Percentiles rank a stretch among this genome's conserved stretches.
These are phyloP conservation scores for Erpobdella octoculata DNA, from an alignment of 2,888 invertebrate genomes.

Conservation along the genomic window DNA sequence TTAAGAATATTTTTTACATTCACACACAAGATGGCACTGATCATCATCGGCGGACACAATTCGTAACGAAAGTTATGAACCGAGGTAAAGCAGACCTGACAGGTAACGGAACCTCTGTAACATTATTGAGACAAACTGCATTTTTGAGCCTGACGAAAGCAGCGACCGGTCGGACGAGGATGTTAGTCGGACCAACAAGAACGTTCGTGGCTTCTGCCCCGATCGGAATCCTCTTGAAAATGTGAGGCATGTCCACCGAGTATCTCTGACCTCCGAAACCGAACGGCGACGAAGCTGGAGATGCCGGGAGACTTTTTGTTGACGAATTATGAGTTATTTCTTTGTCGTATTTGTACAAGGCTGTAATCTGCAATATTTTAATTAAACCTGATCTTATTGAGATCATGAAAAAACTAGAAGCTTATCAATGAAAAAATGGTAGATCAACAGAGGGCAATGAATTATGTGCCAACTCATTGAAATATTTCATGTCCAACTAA, in stretches of 20 bases:
- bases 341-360: too few relatives aligned
- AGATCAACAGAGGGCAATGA: too few relatives aligned
- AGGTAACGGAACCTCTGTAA: slow-evolving; percentile 65
- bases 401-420: too few relatives aligned
- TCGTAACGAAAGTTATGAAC: too few relatives aligned
- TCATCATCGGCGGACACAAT: too few relatives aligned
- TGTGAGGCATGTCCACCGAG: slow-evolving; percentile 4
- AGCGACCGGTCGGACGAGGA: slow-evolving; percentile 79
- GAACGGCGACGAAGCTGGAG: neutral
- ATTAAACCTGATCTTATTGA: too few relatives aligned
- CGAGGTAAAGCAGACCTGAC: too few relatives aligned
- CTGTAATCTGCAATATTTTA: too few relatives aligned
- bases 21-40: too few relatives aligned
- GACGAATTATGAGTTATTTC: neutral
- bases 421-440: too few relatives aligned
- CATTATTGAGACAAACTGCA: slow-evolving; percentile 44
- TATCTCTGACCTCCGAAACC: neutral
- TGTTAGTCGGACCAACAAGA: slow-evolving; percentile 74
- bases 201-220: slow-evolving; percentile 85
- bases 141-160: slow-evolving; percentile 64
- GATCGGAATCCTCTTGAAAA: slow-evolving; percentile 63
- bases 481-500: neutral
- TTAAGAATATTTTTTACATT: too few relatives aligned
- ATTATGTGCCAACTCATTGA: neutral
- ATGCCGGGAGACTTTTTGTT: slow-evolving; percentile 12